A percentile compares a stretch with the other conserved stretches of the same genome.
phyloP scores from a whole-genome alignment of 1,140 invertebrate species.

The Solenopsis fugax region DNA sequence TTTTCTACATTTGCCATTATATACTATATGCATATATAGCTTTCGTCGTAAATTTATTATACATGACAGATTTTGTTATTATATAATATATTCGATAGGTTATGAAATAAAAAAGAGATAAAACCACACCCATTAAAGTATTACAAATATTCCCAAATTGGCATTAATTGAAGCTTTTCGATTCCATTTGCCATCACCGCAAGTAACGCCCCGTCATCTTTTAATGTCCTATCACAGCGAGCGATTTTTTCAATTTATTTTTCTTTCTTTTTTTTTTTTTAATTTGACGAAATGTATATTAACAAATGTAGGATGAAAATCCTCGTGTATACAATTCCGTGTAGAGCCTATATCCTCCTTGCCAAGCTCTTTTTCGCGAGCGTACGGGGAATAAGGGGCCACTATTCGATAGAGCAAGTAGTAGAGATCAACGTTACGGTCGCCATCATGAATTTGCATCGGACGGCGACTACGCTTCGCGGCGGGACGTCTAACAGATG shows the following conservation, averaged over 20 bases:
- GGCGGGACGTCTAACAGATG: constrained; percentile 69
- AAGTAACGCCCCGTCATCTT: background rate
- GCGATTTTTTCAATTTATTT: constrained; percentile 7
- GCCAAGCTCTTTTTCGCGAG: background rate
- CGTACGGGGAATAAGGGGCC: background rate
- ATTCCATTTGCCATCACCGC: background rate
- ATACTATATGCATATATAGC: background rate
- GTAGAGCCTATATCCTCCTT: background rate
- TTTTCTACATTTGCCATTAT: background rate
- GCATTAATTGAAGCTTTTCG: background rate
- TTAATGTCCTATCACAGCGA: background rate
- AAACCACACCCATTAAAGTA: background rate
- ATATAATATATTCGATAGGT: background rate
- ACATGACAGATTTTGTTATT: background rate
- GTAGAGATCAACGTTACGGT: constrained; percentile 28
- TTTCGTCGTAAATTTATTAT: background rate
- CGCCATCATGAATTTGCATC: constrained; percentile 73
- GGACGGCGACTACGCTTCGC: constrained; percentile 65
- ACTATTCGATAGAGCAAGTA: background rate
- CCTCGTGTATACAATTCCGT: no score
- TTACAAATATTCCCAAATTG: background rate
- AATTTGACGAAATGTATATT: background rate
- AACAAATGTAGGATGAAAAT: background rate
- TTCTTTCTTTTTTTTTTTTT: background rate
- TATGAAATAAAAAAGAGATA: background rate